Percentiles rank a stretch among this genome's conserved stretches.
phyloP scores from a whole-genome alignment of 2,113 vertebrate genomes.

The Morone saxatilis region DNA sequence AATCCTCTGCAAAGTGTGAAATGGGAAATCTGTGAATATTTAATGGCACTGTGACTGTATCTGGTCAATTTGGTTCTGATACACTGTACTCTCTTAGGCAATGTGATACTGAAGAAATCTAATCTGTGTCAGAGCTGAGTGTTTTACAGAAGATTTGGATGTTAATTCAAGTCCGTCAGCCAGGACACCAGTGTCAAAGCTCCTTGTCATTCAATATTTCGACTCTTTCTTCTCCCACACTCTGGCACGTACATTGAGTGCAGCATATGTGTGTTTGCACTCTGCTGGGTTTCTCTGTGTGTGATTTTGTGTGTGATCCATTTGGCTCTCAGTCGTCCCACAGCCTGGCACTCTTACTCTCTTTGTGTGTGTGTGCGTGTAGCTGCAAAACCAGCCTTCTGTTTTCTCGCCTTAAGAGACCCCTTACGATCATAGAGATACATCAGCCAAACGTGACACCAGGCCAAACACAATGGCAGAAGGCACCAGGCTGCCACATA shows the following conservation, averaged over 20 bases:
- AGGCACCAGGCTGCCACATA: slow-evolving; percentile 21
- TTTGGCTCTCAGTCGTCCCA: slow-evolving; percentile 59
- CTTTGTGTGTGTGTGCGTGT: slow-evolving; percentile 22
- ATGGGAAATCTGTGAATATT: slow-evolving; percentile 55
- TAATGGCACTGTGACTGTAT: slow-evolving; percentile 12
- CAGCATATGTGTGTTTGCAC: slow-evolving; percentile 68
- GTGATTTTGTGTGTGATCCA: slow-evolving; percentile 66
- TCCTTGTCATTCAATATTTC: slow-evolving; percentile 46
- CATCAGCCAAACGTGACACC: slow-evolving; percentile 16
- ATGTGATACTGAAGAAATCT: slow-evolving; percentile 2
- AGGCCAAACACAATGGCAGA: slow-evolving; percentile 44
- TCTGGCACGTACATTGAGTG: slow-evolving; percentile 53
- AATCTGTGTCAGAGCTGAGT: slow-evolving; percentile 22
- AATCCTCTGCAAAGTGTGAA: slow-evolving; percentile 52
- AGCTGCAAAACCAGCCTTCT: slow-evolving; percentile 58
- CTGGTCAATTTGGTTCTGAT: slow-evolving; percentile 29
- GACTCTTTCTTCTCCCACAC: slow-evolving; percentile 26
- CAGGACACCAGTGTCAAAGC: slow-evolving; percentile 33
- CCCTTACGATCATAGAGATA: slow-evolving; percentile 54
- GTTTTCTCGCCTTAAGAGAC: slow-evolving; percentile 61
- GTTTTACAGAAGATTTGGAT: slow-evolving; percentile 50
- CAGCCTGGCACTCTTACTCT: slow-evolving; percentile 61
- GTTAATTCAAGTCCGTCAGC: slow-evolving; percentile 31
- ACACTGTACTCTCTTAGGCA: background rate
- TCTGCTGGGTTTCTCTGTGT: slow-evolving; percentile 50